Conservation (phyloP, 2,888 invertebrate genomes). For the Athalia rosae region DNA sequence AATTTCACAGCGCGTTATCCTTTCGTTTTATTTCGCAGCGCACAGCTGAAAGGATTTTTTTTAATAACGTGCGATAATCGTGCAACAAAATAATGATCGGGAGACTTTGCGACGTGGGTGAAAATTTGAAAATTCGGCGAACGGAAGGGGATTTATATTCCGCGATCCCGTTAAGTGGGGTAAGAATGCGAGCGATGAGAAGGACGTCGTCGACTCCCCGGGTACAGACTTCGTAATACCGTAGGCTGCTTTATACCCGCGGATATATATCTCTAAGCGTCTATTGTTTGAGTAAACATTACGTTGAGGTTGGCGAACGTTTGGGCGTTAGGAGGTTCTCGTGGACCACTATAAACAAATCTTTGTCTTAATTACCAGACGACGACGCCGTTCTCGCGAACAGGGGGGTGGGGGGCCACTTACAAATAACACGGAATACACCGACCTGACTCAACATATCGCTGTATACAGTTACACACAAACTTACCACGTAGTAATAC, state of each 20-base stretch:
- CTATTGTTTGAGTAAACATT: slow-evolving; percentile 44
- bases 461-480: neutral
- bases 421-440: slow-evolving; percentile 28
- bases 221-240: neutral
- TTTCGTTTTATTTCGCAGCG: too few species aligned
- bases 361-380: slow-evolving; percentile 38
- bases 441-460: slow-evolving; percentile 31
- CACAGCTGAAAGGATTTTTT: too few species aligned
- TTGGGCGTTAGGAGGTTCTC: neutral
- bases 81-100: too few species aligned
- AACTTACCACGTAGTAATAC: neutral
- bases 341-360: slow-evolving; percentile 42
- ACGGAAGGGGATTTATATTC: neutral
- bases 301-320: slow-evolving; percentile 39
- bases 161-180: neutral
- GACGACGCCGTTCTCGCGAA: neutral
- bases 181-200: neutral
- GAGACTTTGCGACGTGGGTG: too few species aligned
- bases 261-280: neutral
- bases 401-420: slow-evolving; percentile 4
- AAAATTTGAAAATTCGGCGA: too few species aligned
- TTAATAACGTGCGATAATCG: too few species aligned
- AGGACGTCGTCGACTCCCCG: neutral
- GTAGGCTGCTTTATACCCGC: neutral
- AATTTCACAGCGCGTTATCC: too few species aligned